Percentiles rank a stretch among this genome's conserved stretches.
Evolutionary conservation across 2,113 vertebrate genomes (phyloP).

Genomic region (Chrysochloris asiatica): DNA sequence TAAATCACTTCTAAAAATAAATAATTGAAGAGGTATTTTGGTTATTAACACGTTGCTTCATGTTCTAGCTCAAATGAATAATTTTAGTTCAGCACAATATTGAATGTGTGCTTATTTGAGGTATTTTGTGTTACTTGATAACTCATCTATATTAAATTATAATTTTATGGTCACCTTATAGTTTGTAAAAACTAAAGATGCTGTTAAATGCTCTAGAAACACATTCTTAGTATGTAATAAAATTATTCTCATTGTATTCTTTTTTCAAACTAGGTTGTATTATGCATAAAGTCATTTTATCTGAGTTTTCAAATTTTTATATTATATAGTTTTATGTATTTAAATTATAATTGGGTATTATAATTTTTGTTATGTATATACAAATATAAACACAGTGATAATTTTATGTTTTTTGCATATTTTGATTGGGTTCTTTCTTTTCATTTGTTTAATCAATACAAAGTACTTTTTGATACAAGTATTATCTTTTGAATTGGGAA

Average conservation of each 20-base stretch:
- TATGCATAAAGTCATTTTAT: not conserved
- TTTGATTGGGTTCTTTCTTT: not conserved
- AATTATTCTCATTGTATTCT: not conserved
- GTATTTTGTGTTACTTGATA: not conserved
- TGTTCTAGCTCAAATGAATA: not conserved
- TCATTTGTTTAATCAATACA: not conserved
- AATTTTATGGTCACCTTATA: not conserved
- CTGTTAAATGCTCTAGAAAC: constrained; percentile 14
- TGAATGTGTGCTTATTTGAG: not conserved
- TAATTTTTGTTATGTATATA: not conserved
- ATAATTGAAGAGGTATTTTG: constrained; percentile 10
- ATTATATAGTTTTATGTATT: no score
- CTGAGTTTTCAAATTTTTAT: not conserved
- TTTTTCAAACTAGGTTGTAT: no score
- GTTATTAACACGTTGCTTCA: not conserved
- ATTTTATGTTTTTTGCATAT: not conserved
- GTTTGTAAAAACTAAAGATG: not conserved
- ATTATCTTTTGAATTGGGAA: not conserved
- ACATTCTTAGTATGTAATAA: not conserved
- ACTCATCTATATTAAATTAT: constrained; percentile 2
- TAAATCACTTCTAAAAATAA: constrained; percentile 44
- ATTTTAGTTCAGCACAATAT: constrained; percentile 3
- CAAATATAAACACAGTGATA: no score
- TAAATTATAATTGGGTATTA: no score
- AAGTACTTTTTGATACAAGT: not conserved